These are phyloP conservation scores for Melanostigma gelatinosum DNA, from an alignment of 2,113 vertebrate genomes.

Conservation along the genomic window DNA sequence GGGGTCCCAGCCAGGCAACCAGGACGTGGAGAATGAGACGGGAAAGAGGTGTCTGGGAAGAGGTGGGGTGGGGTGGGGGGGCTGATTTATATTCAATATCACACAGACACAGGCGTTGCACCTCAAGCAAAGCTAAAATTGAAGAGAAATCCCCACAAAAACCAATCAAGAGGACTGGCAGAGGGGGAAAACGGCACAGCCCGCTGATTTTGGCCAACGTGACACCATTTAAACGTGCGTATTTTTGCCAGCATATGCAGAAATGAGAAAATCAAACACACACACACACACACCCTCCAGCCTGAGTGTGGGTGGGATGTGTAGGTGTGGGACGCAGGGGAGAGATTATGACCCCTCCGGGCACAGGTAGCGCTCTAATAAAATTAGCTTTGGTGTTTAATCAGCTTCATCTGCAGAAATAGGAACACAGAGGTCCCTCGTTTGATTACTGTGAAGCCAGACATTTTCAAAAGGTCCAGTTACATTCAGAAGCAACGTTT, in stretches of 20 bases:
- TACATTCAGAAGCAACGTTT: background rate
- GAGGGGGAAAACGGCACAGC: slow-evolving; percentile 2
- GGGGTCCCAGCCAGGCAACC: slow-evolving; percentile 61
- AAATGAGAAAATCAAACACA: slow-evolving; percentile 43
- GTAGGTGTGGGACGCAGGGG: slow-evolving; percentile 45
- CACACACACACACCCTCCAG: slow-evolving; percentile 48
- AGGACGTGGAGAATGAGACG: slow-evolving; percentile 61
- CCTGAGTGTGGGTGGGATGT: slow-evolving; percentile 43
- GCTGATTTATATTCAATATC: slow-evolving; percentile 69
- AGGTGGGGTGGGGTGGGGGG: background rate
- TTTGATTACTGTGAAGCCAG: slow-evolving; percentile 12
- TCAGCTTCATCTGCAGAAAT: slow-evolving; percentile 54
- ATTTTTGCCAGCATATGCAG: slow-evolving; percentile 33
- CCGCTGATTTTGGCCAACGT: slow-evolving; percentile 37
- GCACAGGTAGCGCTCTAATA: slow-evolving; percentile 64
- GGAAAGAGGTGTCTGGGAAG: slow-evolving; percentile 27
- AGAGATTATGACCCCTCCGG: slow-evolving; percentile 41
- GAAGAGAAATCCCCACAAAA: slow-evolving; percentile 45
- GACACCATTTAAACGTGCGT: slow-evolving; percentile 1
- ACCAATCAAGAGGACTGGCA: slow-evolving; percentile 18
- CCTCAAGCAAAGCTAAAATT: slow-evolving; percentile 63
- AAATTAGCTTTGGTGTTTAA: slow-evolving; percentile 64
- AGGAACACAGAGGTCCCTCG: slow-evolving; percentile 18
- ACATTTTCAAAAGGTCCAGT: background rate
- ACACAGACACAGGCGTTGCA: slow-evolving; percentile 54